Base-by-base conservation (phyloP, 2,113 vertebrate species). In the Boleophthalmus pectinirostris region DNA sequence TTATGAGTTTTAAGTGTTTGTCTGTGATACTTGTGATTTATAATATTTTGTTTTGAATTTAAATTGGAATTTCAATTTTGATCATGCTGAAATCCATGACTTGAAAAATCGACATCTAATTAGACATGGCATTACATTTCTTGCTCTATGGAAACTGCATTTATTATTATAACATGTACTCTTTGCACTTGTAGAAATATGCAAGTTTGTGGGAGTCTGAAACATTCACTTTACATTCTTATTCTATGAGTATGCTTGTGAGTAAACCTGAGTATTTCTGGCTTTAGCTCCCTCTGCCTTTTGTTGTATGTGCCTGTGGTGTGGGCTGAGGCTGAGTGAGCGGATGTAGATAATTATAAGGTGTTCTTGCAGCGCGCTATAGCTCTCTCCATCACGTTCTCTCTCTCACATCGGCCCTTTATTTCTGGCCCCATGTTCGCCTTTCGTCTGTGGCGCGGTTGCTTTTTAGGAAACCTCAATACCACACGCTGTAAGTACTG, bases 331-430 rank as follows among this genome's bases (percentile, higher is more conserved):
- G 73, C 85, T 85, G 76, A 85, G 87, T 83, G 83, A 86, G 84
- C 86, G 86, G 92, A 92, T 89, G 87, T 85, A 77, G 83, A 87
- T 92, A 92, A 93, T 93, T 91, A 93, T 71, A 92, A 92, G 91
- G 85, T 92, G 90, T 80, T 85, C 73, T 38, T 80, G 69, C 72
- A 77, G 76, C 24, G 54, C 80, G 72, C 83, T 89, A 83, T 58
- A 15, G 86, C 89, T 89, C 75, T 69, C 79, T 53, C 58, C 11
- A 63, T 73, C 49, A 46, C 29, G 47, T 33, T 70, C 54, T 72
- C 70, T 66, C 58, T 74, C 66, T 77, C 82, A 83, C 84, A 77
- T 80, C 65, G 46, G 68, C 75, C 78, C 72, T 64, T 69, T 81
- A 80, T 57, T 63, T 63, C 66, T 68, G 58, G 18, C 70, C 64